Conservation (phyloP, 2,113 vertebrate genomes). For the Pelodiscus sinensis region DNA sequence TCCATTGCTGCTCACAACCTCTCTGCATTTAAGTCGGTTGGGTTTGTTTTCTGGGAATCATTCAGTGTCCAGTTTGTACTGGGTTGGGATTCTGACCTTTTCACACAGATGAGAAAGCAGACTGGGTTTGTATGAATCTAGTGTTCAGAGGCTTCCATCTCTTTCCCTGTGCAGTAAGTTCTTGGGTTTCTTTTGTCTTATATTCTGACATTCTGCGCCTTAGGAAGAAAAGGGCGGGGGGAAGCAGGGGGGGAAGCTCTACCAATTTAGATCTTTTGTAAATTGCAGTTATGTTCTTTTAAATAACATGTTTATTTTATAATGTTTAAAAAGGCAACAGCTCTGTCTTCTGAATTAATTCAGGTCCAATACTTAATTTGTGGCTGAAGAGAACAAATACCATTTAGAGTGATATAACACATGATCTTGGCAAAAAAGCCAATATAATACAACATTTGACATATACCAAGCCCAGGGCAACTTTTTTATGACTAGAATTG, state of each 20-base stretch:
- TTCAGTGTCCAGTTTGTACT: neutral
- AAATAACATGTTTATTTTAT: fast-evolving
- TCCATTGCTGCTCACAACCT: neutral
- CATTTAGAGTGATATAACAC: fast-evolving
- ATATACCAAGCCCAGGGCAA: neutral
- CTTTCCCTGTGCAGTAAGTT: neutral
- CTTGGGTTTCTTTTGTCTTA: neutral
- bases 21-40: neutral
- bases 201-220: fast-evolving
- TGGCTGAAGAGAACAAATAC: neutral
- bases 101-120: neutral
- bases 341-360: neutral
- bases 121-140: neutral
- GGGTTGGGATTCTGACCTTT: fast-evolving
- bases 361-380: neutral
- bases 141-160: neutral
- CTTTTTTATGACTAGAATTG: neutral
- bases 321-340: neutral
- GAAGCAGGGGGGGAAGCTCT: neutral
- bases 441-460: neutral
- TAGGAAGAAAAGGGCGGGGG: neutral
- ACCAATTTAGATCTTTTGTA: neutral
- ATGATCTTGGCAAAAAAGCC: too few species aligned
- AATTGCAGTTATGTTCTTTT: neutral
- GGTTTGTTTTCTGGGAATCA: neutral